Percentiles rank a stretch among this genome's conserved stretches.
These are phyloP conservation scores for Tretioscincus oriximinensis DNA, from an alignment of 2,113 vertebrate species.

Conservation along the genomic window DNA sequence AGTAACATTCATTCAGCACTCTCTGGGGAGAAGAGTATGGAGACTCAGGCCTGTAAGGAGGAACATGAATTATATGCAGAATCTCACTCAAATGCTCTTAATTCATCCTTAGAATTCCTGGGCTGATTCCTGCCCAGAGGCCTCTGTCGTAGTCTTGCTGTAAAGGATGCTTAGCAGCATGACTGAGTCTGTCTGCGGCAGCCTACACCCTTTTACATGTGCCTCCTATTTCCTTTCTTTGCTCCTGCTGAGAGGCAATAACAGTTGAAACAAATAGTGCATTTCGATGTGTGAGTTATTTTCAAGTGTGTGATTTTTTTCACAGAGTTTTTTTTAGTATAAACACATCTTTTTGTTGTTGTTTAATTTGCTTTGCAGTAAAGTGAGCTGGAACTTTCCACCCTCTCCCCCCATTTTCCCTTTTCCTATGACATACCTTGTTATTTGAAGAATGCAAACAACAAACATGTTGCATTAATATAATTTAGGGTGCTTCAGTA, in stretches of 20 bases:
- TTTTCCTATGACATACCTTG: neutral
- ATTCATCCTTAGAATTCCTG: conserved; percentile 13
- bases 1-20: conserved; percentile 30
- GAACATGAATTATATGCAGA: conserved; percentile 11
- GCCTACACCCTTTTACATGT: neutral
- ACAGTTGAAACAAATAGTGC: neutral
- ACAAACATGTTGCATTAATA: neutral
- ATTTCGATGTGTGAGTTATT: conserved; percentile 11
- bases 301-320: neutral
- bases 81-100: conserved; percentile 21
- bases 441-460: neutral
- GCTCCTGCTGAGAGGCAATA: neutral
- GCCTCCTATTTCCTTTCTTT: conserved; percentile 10
- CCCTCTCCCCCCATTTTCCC: too few species aligned
- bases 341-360: neutral
- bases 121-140: conserved; percentile 12
- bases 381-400: neutral
- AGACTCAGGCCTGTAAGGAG: neutral
- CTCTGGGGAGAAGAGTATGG: conserved; percentile 15
- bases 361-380: conserved; percentile 12
- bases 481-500: neutral
- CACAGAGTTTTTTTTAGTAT: neutral
- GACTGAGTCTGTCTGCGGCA: neutral
- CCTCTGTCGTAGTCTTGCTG: neutral
- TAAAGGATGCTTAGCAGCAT: neutral